Evolutionary conservation across 2,113 vertebrate species (phyloP).

Genomic region (Rhombomys opimus): DNA sequence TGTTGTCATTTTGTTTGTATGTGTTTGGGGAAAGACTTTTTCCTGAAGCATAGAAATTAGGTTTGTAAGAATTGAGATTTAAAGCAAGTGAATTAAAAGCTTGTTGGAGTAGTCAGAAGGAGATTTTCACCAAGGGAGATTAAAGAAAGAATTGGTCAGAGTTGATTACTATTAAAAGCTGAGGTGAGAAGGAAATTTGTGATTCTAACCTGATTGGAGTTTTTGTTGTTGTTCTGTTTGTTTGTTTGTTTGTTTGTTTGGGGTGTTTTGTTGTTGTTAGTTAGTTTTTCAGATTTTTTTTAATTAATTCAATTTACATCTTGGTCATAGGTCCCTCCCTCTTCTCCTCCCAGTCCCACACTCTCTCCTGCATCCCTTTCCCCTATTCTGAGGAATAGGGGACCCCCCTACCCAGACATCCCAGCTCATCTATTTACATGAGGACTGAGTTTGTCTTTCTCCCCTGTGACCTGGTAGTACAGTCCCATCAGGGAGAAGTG

Average conservation of each 20-base stretch:
- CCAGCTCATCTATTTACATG: too few relatives aligned
- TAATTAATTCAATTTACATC: too few relatives aligned
- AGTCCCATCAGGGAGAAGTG: too few relatives aligned
- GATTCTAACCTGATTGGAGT: not conserved
- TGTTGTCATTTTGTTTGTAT: conserved; percentile 14
- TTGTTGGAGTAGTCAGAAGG: not conserved
- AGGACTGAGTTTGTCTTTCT: too few relatives aligned
- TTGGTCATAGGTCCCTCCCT: too few relatives aligned
- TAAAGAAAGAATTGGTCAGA: not conserved
- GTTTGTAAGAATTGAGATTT: not conserved
- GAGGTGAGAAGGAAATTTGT: not conserved
- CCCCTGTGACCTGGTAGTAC: too few relatives aligned
- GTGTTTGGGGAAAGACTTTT: not conserved
- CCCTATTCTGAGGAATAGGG: too few relatives aligned
- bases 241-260: not conserved
- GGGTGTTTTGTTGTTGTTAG: not conserved
- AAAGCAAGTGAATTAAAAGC: conserved; percentile 24
- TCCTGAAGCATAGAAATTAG: not conserved
- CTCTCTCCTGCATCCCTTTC: too few relatives aligned
- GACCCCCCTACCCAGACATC: too few relatives aligned
- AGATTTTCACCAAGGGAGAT: not conserved
- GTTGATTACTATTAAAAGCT: not conserved
- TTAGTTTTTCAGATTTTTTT: not conserved
- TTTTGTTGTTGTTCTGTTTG: not conserved
- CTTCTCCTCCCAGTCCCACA: too few relatives aligned